Conservation (phyloP, 1,140 invertebrate species). For the Condylostylus longicornis region DNA sequence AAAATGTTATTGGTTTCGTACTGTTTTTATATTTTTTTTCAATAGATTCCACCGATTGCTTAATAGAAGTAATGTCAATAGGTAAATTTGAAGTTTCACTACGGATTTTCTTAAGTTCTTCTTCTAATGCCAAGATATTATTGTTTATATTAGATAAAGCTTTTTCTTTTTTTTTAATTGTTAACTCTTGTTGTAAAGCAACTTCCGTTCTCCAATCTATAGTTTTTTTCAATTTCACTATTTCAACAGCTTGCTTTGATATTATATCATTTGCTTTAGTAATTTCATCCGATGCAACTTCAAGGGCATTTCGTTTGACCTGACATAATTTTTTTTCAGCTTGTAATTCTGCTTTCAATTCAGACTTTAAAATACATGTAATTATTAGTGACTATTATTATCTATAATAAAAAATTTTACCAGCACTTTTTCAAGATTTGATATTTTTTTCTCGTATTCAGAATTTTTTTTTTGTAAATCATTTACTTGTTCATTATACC, state of each 20-base stretch:
- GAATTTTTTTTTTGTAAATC: background rate
- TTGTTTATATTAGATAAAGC: too few species aligned
- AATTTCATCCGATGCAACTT: constrained; percentile 30
- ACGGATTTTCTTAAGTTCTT: too few species aligned
- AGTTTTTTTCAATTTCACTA: constrained; percentile 20
- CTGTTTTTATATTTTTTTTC: too few species aligned
- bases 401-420: background rate
- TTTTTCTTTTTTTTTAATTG: constrained; percentile 23
- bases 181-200: constrained; percentile 25
- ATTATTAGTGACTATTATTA: background rate
- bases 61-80: too few species aligned
- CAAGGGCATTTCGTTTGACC: constrained; percentile 24
- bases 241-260: constrained; percentile 21
- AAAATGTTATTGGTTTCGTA: too few species aligned
- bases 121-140: too few species aligned
- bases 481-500: constrained; percentile 22
- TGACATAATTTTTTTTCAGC: constrained; percentile 27
- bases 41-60: too few species aligned
- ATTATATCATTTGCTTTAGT: constrained; percentile 30
- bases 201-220: constrained; percentile 27
- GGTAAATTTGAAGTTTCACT: too few species aligned
- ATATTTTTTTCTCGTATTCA: background rate
- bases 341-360: constrained; percentile 24
- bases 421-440: background rate
- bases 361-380: constrained; percentile 13